A percentile compares a stretch with the other conserved stretches of the same genome.
Evolutionary conservation across 2,888 invertebrate genomes (phyloP).

Genomic region (Eustalomyia histrio): DNA sequence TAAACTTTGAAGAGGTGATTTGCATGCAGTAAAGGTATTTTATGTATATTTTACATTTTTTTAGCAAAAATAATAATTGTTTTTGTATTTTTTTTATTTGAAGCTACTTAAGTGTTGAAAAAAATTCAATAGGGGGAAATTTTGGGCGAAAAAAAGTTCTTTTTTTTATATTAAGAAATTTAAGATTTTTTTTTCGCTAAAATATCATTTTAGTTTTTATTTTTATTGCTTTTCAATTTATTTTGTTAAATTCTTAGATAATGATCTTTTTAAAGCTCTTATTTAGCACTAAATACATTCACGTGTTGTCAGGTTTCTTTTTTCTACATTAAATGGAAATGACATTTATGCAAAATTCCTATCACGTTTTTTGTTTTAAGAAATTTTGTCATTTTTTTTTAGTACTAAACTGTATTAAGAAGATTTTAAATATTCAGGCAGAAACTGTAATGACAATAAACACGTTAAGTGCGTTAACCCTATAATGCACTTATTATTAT

Average conservation of each 20-base stretch:
- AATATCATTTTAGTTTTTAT: slow-evolving; percentile 24
- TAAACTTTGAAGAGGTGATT: slow-evolving; percentile 66
- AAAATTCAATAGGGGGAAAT: slow-evolving; percentile 10
- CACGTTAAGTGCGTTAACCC: too few relatives aligned
- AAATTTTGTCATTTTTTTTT: slow-evolving; percentile 25
- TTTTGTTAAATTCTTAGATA: slow-evolving; percentile 55
- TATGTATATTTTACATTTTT: neutral
- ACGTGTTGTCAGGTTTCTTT: slow-evolving; percentile 53
- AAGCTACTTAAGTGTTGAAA: neutral
- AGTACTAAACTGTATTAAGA: slow-evolving; percentile 26
- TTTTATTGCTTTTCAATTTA: slow-evolving; percentile 49
- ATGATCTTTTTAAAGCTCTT: slow-evolving; percentile 58
- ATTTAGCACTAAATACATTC: slow-evolving; percentile 59
- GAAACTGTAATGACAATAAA: neutral
- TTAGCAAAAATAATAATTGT: slow-evolving; percentile 45
- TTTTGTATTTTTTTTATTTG: slow-evolving; percentile 6
- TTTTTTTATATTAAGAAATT: neutral
- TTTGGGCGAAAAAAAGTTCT: neutral
- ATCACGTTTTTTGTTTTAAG: slow-evolving; percentile 53
- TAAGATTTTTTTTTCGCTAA: slow-evolving; percentile 13
- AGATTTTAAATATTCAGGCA: neutral
- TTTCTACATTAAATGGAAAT: neutral
- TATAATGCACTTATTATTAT: too few relatives aligned
- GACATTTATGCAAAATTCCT: slow-evolving; percentile 46
- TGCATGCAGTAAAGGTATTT: slow-evolving; percentile 64